phyloP scores from a whole-genome alignment of 2,888 invertebrate species.

The Agonum fuliginosum region DNA sequence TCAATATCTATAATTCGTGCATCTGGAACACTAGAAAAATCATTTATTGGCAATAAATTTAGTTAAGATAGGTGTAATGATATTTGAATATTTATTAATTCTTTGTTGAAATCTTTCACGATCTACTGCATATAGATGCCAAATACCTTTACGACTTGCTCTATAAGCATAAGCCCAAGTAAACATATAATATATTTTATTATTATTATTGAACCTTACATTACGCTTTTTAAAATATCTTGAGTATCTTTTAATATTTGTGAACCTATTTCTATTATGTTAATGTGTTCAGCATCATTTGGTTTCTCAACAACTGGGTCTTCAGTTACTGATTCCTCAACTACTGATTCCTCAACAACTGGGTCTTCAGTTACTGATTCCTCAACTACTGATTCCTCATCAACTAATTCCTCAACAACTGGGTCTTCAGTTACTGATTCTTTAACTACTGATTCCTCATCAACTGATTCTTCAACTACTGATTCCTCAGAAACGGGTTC shows the following conservation, averaged over 20 bases:
- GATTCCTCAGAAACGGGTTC: no score
- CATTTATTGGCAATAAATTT: slow-evolving; percentile 25
- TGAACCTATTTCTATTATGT: no score
- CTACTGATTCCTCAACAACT: slow-evolving; percentile 14
- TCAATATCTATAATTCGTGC: slow-evolving; percentile 11
- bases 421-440: not conserved
- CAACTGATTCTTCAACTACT: not conserved
- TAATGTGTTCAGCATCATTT: no score
- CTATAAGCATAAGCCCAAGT: slow-evolving; percentile 22
- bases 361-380: no score
- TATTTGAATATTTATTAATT: slow-evolving; percentile 17
- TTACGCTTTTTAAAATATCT: no score
- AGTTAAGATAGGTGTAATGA: slow-evolving; percentile 16
- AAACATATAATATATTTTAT: slow-evolving; percentile 32
- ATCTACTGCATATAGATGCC: slow-evolving; percentile 22
- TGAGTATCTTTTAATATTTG: no score
- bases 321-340: not conserved
- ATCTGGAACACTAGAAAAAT: slow-evolving; percentile 11
- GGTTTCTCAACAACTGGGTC: not conserved
- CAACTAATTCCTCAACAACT: no score
- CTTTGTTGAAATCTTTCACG: slow-evolving; percentile 29
- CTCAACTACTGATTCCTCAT: no score
- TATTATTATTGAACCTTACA: slow-evolving; percentile 6
- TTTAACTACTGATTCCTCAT: not conserved
- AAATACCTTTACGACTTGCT: slow-evolving; percentile 33